Conservation (phyloP, 2,797 vertebrate species). For the Podarcis siculus region DNA sequence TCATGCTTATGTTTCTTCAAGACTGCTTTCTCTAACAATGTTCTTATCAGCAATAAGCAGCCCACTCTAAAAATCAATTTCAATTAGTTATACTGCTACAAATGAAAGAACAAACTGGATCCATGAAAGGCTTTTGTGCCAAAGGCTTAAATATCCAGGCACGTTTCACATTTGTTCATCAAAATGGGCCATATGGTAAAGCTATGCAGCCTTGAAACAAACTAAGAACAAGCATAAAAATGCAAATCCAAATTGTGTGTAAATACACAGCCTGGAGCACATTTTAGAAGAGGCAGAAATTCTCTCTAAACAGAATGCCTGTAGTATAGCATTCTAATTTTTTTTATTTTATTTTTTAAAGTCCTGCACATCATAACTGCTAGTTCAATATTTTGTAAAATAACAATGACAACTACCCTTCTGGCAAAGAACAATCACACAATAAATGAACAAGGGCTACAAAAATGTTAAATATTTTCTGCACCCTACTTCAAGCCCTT, state of each 20-base stretch:
- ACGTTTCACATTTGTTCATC: not conserved
- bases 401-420: not conserved
- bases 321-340: not conserved
- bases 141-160: not conserved
- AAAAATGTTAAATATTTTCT: too few relatives aligned
- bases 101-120: not conserved
- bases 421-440: not conserved
- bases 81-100: slow-evolving; percentile 41
- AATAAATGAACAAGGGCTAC: too few relatives aligned
- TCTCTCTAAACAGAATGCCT: not conserved
- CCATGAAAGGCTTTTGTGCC: not conserved
- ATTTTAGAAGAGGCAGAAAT: not conserved
- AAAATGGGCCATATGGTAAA: slow-evolving; percentile 10
- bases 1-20: not conserved
- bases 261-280: not conserved
- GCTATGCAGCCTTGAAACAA: not conserved
- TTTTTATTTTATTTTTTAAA: too few relatives aligned
- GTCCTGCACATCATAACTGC: not conserved
- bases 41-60: not conserved
- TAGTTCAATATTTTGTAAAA: not conserved
- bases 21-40: not conserved
- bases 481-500: too few relatives aligned
- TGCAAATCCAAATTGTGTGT: not conserved
- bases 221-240: slow-evolving; percentile 36
- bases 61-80: not conserved